These are phyloP conservation scores for Mermis nigrescens DNA, from an alignment of 2,888 invertebrate species.

Conservation along the genomic window DNA sequence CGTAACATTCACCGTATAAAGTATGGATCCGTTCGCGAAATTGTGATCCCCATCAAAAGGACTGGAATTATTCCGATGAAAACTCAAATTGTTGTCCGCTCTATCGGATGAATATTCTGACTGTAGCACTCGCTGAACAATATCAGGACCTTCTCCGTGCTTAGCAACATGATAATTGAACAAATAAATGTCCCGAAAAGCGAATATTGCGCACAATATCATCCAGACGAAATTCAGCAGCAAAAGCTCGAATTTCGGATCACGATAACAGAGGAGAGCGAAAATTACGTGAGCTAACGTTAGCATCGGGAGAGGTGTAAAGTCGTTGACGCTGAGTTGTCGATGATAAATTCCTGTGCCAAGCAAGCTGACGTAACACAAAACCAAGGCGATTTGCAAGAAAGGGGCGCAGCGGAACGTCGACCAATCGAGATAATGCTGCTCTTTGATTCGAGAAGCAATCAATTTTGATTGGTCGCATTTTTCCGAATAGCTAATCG, in stretches of 20 bases:
- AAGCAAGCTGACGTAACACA: not conserved
- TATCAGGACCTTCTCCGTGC: not conserved
- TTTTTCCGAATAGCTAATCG: too few species aligned
- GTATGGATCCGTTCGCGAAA: too few species aligned
- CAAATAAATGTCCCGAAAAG: constrained; percentile 1
- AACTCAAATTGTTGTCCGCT: too few species aligned
- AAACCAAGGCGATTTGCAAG: not conserved
- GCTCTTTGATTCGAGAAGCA: too few species aligned
- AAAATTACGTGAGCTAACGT: not conserved
- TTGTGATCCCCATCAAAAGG: too few species aligned
- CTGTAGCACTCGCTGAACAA: too few species aligned
- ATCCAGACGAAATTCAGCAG: not conserved
- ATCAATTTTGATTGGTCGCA: too few species aligned
- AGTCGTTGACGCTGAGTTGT: not conserved
- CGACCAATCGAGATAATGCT: too few species aligned
- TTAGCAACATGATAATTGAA: constrained; percentile 4
- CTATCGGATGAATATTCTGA: too few species aligned
- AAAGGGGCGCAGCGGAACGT: not conserved
- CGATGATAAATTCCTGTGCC: not conserved
- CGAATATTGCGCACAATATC: not conserved
- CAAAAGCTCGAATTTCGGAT: not conserved
- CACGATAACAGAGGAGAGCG: not conserved
- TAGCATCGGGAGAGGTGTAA: not conserved
- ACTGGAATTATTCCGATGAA: too few species aligned
- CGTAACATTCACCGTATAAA: too few species aligned